phyloP scores from a whole-genome alignment of 2,797 vertebrate species.

The Acanthurus lineatus region DNA sequence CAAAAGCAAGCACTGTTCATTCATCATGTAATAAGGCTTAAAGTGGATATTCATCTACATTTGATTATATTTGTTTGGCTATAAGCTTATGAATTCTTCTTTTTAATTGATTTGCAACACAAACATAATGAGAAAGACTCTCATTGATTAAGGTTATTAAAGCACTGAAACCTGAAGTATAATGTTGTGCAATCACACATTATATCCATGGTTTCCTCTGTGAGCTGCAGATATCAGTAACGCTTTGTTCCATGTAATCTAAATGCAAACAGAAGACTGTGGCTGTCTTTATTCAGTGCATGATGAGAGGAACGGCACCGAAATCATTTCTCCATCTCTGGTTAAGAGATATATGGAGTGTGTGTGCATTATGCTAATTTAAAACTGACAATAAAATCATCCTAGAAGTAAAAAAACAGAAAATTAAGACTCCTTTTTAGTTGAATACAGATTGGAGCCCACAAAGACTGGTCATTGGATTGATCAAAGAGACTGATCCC shows the following conservation, averaged over 20 bases:
- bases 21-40: neutral
- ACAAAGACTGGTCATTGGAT: neutral
- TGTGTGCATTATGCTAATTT: neutral
- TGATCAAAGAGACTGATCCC: neutral
- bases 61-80: neutral
- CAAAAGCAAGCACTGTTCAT: neutral
- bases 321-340: neutral
- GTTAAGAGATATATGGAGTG: neutral
- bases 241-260: neutral
- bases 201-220: neutral
- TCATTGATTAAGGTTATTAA: constrained; percentile 6
- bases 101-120: neutral
- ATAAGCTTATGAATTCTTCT: neutral
- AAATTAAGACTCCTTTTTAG: neutral
- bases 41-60: neutral
- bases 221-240: neutral
- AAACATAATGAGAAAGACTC: neutral
- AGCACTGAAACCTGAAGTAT: neutral
- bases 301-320: neutral
- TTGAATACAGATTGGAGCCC: too few relatives aligned
- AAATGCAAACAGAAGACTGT: neutral
- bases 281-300: neutral
- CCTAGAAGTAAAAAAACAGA: neutral
- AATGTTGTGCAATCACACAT: neutral
- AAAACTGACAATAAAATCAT: too few relatives aligned